Percentiles rank a stretch among this genome's conserved stretches.
These are phyloP conservation scores for Enteromius afrohamiltoni DNA, from an alignment of 2,797 vertebrate species.

Conservation along the genomic window DNA sequence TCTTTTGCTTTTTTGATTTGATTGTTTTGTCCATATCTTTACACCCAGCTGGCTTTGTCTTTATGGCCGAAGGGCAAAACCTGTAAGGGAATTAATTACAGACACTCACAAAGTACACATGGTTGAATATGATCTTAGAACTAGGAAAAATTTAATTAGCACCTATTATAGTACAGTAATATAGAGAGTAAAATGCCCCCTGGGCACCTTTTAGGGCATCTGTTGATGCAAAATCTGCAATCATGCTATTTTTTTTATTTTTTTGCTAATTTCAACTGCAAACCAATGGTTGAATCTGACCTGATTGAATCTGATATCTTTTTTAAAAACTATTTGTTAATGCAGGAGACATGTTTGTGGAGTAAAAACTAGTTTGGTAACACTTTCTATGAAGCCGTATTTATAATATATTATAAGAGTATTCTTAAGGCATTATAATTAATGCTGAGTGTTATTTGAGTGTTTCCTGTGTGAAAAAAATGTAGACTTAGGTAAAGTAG, in stretches of 20 bases:
- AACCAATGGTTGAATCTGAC: not conserved
- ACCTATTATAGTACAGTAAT: not conserved
- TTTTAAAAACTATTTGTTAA: not conserved
- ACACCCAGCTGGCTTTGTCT: not conserved
- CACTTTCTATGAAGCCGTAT: too few species aligned
- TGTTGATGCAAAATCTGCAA: not conserved
- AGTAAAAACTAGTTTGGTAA: not conserved
- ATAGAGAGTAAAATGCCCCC: not conserved
- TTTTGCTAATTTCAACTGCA: not conserved
- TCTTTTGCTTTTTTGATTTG: not conserved
- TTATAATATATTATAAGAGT: too few species aligned
- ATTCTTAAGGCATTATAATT: too few species aligned
- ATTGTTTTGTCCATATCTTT: constrained; percentile 14
- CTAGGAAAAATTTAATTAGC: not conserved
- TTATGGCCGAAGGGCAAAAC: not conserved
- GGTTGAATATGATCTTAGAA: not conserved
- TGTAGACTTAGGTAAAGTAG: too few species aligned
- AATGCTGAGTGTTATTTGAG: too few species aligned
- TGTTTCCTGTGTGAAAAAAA: too few species aligned
- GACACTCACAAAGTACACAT: not conserved
- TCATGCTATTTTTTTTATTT: too few species aligned
- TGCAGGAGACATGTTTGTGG: not conserved
- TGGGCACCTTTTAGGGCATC: not conserved
- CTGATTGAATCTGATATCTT: not conserved
- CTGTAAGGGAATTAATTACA: constrained; percentile 22